These are phyloP conservation scores for Rhea pennata DNA, from an alignment of 2,113 vertebrate species.

Conservation along the genomic window DNA sequence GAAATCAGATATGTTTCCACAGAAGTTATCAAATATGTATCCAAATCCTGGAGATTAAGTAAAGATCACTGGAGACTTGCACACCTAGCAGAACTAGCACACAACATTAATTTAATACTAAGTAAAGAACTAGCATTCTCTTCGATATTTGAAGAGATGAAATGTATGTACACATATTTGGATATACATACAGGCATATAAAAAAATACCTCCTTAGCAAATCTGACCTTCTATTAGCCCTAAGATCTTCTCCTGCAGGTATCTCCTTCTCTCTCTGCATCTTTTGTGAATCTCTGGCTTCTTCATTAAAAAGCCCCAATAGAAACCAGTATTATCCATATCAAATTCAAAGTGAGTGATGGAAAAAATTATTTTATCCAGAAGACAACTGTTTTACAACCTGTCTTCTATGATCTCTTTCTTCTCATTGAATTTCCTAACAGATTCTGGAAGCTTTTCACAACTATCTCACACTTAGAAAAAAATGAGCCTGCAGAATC, in stretches of 20 bases:
- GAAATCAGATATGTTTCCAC: not conserved
- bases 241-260: not conserved
- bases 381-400: not conserved
- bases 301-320: not conserved
- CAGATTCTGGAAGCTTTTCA: not conserved
- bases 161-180: not conserved
- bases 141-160: not conserved
- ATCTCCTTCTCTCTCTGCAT: not conserved
- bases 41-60: not conserved
- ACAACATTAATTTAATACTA: not conserved
- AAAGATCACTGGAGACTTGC: not conserved
- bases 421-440: not conserved
- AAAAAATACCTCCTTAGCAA: not conserved
- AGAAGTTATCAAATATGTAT: not conserved
- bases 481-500: not conserved
- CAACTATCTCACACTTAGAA: not conserved
- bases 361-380: not conserved
- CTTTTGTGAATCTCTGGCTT: not conserved
- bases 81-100: not conserved
- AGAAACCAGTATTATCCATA: not conserved
- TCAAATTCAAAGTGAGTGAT: not conserved
- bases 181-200: not conserved
- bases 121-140: not conserved
- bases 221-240: not conserved
- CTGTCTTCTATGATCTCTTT: not conserved